A percentile compares a stretch with the other conserved stretches of the same genome.
Evolutionary conservation across 2,888 invertebrate genomes (phyloP).

Genomic region (Hedya salicella): DNA sequence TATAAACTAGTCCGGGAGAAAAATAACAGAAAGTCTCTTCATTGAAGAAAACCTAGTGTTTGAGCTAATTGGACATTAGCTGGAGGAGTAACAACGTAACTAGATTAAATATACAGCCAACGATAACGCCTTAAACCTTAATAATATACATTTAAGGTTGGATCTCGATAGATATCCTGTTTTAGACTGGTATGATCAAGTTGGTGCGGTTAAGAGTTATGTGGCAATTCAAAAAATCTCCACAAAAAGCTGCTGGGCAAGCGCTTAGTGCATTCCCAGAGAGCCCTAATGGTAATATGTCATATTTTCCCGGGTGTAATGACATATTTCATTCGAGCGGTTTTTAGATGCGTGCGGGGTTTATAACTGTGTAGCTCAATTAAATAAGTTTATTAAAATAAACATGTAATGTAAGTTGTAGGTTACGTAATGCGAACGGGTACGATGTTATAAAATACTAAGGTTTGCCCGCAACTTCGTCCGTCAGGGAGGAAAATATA

Average conservation of each 20-base stretch:
- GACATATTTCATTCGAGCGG: constrained; percentile 64
- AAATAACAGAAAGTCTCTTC: constrained; percentile 56
- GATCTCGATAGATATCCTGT: not conserved
- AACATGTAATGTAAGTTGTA: not conserved
- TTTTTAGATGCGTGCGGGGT: constrained; percentile 56
- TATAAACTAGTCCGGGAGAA: constrained; percentile 41
- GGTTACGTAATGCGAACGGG: not conserved
- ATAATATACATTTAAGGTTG: not conserved
- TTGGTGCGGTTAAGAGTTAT: constrained; percentile 47
- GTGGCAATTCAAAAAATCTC: constrained; percentile 63
- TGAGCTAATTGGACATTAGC: constrained; percentile 70
- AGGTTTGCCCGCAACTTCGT: no score
- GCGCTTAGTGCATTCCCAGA: constrained; percentile 52
- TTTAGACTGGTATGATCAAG: not conserved
- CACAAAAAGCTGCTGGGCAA: constrained; percentile 58
- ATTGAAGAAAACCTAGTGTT: constrained; percentile 65
- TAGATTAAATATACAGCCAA: not conserved
- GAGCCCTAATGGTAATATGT: constrained; percentile 64
- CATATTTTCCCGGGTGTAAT: constrained; percentile 66
- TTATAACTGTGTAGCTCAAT: constrained; percentile 44
- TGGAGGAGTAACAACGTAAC: constrained; percentile 47
- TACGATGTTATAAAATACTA: not conserved
- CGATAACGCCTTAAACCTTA: not conserved
- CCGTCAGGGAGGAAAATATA: no score
- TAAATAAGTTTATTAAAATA: constrained; percentile 15